These are phyloP conservation scores for Drosophila subobscura DNA, from an alignment of 1,140 invertebrate genomes.

Conservation along the genomic window DNA sequence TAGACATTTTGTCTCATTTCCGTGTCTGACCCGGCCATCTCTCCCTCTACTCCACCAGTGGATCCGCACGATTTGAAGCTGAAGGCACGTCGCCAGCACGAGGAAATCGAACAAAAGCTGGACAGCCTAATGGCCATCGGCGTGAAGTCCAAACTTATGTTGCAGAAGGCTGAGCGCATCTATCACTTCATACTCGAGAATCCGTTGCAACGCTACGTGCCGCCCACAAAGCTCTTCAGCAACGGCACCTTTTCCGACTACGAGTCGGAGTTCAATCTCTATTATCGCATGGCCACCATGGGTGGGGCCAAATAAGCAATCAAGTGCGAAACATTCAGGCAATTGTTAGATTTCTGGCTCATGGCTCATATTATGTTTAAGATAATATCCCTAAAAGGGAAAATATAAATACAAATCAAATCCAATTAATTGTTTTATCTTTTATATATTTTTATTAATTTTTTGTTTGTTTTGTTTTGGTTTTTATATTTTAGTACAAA, in stretches of 20 bases:
- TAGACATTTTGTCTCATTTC: slow-evolving; percentile 57
- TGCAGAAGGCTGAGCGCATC: slow-evolving; percentile 64
- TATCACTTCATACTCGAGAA: slow-evolving; percentile 69
- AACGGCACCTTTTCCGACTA: slow-evolving; percentile 68
- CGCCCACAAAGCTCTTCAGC: slow-evolving; percentile 51
- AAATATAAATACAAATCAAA: neutral
- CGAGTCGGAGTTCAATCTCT: slow-evolving; percentile 71
- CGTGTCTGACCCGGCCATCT: slow-evolving; percentile 10
- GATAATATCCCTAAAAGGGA: neutral
- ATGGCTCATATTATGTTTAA: neutral
- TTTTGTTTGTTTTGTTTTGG: slow-evolving; percentile 40
- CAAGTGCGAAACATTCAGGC: neutral
- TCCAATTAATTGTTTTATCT: slow-evolving; percentile 23
- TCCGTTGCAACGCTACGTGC: slow-evolving; percentile 68
- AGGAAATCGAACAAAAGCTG: slow-evolving; percentile 67
- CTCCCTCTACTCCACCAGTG: slow-evolving; percentile 36
- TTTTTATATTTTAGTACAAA: slow-evolving; percentile 63
- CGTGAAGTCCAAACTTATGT: slow-evolving; percentile 49
- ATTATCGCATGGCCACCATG: slow-evolving; percentile 70
- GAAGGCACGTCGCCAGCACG: slow-evolving; percentile 59
- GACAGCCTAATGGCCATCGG: slow-evolving; percentile 68
- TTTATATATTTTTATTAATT: slow-evolving; percentile 57
- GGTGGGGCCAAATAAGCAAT: slow-evolving; percentile 8
- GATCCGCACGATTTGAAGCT: slow-evolving; percentile 67
- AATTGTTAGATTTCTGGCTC: neutral